Percentiles rank a stretch among this genome's conserved stretches.
These are phyloP conservation scores for Tetrao urogallus DNA, from an alignment of 2,113 vertebrate genomes.

Conservation along the genomic window DNA sequence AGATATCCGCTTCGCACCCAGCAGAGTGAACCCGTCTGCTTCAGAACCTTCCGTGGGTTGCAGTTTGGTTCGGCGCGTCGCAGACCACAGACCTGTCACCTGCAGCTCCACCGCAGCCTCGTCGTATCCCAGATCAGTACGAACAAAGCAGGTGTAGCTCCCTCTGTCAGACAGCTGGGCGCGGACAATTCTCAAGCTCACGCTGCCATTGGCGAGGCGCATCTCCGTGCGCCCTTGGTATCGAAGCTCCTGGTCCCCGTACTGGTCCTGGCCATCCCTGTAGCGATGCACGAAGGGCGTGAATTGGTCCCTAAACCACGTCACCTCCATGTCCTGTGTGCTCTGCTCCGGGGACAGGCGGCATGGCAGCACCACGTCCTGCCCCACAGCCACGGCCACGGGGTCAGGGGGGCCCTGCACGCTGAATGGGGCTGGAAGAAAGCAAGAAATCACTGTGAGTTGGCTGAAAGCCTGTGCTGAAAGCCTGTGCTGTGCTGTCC, in stretches of 20 bases:
- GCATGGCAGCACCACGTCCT: background rate
- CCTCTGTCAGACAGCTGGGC: background rate
- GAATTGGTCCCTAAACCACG: background rate
- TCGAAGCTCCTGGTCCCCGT: background rate
- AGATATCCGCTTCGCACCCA: too few relatives aligned
- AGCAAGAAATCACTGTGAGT: background rate
- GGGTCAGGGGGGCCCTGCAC: background rate
- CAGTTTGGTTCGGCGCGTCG: too few relatives aligned
- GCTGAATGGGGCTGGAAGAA: background rate
- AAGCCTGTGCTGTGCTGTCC: fast-evolving
- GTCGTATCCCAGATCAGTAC: fast-evolving
- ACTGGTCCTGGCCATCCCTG: background rate
- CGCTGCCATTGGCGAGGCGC: background rate
- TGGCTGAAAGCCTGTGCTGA: fast-evolving
- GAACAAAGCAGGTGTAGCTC: slow-evolving; percentile 3
- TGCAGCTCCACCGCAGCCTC: background rate
- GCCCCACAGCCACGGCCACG: fast-evolving
- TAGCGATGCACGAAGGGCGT: background rate
- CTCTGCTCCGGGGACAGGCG: background rate
- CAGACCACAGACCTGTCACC: background rate
- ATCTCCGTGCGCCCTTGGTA: background rate
- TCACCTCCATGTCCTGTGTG: fast-evolving
- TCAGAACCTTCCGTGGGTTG: too few relatives aligned
- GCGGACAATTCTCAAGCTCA: background rate
- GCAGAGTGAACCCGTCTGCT: too few relatives aligned